phyloP scores from a whole-genome alignment of 2,113 vertebrate genomes.

The Neodontobutis hainanensis region DNA sequence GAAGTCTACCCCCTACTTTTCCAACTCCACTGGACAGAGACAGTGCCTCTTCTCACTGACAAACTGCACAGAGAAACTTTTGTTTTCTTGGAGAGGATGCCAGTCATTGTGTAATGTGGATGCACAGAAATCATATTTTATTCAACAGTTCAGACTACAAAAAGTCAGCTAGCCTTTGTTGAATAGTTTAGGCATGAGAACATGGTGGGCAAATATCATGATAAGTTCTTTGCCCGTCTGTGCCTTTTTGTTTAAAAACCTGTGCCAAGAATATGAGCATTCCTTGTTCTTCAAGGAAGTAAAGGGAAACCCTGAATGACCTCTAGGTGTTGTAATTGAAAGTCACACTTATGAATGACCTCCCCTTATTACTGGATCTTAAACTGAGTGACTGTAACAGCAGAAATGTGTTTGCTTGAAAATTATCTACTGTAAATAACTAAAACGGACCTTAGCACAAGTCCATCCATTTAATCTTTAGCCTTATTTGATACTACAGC shows the following conservation, averaged over 20 bases:
- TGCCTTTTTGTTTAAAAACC: neutral
- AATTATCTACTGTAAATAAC: too few species aligned
- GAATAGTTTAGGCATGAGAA: constrained; percentile 67
- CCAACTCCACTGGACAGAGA: constrained; percentile 63
- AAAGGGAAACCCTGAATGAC: constrained; percentile 31
- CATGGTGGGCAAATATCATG: constrained; percentile 39
- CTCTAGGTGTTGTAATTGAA: neutral
- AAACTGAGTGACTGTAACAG: neutral
- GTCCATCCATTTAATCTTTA: too few species aligned
- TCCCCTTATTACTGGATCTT: neutral
- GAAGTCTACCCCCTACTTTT: constrained; percentile 50
- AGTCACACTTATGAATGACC: neutral
- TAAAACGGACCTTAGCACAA: too few species aligned
- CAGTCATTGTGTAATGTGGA: constrained; percentile 59
- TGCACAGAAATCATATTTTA: constrained; percentile 73
- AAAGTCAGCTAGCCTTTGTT: constrained; percentile 49
- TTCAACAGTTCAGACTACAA: constrained; percentile 71
- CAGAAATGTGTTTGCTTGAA: neutral
- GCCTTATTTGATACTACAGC: too few species aligned
- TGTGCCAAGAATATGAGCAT: neutral
- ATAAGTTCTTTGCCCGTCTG: constrained; percentile 11
- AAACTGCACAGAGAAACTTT: constrained; percentile 72
- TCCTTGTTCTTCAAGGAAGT: neutral
- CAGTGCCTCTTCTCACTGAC: constrained; percentile 72
- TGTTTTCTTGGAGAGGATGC: constrained; percentile 62